phyloP scores from a whole-genome alignment of 1,140 invertebrate genomes.

The Formica exsecta region DNA sequence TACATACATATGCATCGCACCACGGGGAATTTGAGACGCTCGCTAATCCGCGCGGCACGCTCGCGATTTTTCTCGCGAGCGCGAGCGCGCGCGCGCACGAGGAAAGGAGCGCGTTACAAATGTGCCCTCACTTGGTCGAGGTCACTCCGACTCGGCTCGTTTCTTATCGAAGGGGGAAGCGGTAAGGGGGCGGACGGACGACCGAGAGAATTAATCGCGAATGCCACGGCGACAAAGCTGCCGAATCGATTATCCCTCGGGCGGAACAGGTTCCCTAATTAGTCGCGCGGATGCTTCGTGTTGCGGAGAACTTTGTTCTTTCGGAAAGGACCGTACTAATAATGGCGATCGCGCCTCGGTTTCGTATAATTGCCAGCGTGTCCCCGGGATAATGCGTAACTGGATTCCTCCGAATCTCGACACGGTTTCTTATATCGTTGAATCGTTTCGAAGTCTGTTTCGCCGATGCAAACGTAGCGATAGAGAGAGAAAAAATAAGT shows the following conservation, averaged over 20 bases:
- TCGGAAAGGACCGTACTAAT: constrained; percentile 27
- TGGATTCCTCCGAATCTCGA: background rate
- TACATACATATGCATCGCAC: constrained; percentile 76
- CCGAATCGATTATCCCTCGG: constrained; percentile 62
- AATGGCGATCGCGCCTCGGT: constrained; percentile 15
- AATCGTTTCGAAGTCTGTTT: background rate
- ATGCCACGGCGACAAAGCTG: constrained; percentile 53
- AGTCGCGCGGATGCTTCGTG: constrained; percentile 45
- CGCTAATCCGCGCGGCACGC: constrained; percentile 65
- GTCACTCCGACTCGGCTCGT: constrained; percentile 21
- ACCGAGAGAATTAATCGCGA: constrained; percentile 64
- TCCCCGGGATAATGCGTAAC: constrained; percentile 19
- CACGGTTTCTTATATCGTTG: background rate
- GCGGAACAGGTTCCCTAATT: constrained; percentile 60
- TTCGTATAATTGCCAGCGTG: constrained; percentile 31
- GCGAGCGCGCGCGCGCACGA: background rate
- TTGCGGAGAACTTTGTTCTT: constrained; percentile 61
- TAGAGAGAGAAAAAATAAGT: background rate
- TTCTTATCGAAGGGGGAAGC: constrained; percentile 54
- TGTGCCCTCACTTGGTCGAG: constrained; percentile 6
- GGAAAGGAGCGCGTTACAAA: constrained; percentile 38
- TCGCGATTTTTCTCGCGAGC: constrained; percentile 56
- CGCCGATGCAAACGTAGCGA: background rate
- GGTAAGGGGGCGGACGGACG: background rate
- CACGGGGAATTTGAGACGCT: constrained; percentile 69